phyloP scores from a whole-genome alignment of 2,797 vertebrate species.

The Cuculus canorus region DNA sequence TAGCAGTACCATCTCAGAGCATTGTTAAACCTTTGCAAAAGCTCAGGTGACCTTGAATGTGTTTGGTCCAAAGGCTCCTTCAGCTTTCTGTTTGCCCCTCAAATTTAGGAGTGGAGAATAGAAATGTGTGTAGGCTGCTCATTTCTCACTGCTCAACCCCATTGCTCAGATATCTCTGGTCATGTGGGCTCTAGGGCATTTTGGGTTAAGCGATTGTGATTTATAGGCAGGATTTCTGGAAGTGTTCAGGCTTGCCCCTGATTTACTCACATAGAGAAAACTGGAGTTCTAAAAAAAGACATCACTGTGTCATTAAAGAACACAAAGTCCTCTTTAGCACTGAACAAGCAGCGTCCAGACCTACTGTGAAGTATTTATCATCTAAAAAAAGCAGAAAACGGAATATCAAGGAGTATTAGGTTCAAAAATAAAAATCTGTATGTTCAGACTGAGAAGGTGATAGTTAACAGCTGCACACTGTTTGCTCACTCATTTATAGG shows the following conservation, averaged over 20 bases:
- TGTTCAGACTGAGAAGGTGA: not conserved
- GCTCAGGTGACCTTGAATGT: not conserved
- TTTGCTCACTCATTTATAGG: not conserved
- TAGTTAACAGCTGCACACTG: not conserved
- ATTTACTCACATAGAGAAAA: not conserved
- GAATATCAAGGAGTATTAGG: not conserved
- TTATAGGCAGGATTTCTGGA: constrained; percentile 1
- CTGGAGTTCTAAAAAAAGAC: not conserved
- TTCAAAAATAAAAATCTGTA: not conserved
- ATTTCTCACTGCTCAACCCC: not conserved
- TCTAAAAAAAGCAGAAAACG: not conserved
- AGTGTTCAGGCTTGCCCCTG: not conserved
- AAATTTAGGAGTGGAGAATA: not conserved
- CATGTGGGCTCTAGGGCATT: not conserved
- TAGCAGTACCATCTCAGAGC: not conserved
- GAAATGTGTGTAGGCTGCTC: not conserved
- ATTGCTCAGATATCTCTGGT: not conserved
- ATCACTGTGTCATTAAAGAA: not conserved
- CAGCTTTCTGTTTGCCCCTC: not conserved
- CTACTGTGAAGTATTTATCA: not conserved
- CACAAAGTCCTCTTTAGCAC: not conserved
- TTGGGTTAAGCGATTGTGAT: not conserved
- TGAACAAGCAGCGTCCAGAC: not conserved
- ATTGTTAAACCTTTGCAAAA: not conserved
- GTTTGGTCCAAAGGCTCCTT: not conserved